Percentiles rank a stretch among this genome's conserved stretches.
Evolutionary conservation across 2,113 vertebrate species (phyloP).

Genomic region (Cynopterus brachyotis): DNA sequence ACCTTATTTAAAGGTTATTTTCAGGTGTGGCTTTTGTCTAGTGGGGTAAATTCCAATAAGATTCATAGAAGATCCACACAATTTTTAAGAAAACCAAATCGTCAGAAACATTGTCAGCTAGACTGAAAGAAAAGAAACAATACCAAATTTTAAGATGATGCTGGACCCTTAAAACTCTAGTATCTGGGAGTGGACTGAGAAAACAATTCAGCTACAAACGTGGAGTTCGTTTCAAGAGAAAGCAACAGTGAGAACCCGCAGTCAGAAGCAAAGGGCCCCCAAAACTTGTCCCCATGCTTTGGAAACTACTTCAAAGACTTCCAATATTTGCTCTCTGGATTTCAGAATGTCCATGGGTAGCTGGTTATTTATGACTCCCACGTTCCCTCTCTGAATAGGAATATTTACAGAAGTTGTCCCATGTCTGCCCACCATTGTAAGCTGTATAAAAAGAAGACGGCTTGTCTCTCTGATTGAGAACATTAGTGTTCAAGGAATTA

Average conservation of each 20-base stretch:
- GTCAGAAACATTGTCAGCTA: not conserved
- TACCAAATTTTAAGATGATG: not conserved
- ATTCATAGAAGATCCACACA: not conserved
- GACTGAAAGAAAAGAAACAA: not conserved
- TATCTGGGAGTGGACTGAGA: not conserved
- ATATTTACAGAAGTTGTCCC: not conserved
- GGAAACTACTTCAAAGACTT: not conserved
- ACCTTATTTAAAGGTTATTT: not conserved
- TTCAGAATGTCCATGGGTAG: not conserved
- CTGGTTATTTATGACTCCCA: not conserved
- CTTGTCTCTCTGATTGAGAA: not conserved
- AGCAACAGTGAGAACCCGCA: not conserved
- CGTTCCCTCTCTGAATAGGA: not conserved
- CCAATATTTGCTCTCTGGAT: not conserved
- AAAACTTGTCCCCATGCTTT: not conserved
- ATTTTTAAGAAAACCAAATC: not conserved
- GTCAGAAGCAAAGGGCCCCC: not conserved
- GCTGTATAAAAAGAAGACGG: not conserved
- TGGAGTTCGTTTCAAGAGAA: not conserved
- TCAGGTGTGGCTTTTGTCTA: not conserved
- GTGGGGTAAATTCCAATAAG: not conserved
- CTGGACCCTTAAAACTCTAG: not conserved
- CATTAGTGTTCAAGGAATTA: not conserved
- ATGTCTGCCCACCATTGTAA: not conserved
- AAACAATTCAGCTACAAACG: not conserved